Base-by-base conservation (phyloP, 2,113 vertebrate species). In the Microcebus griseorufus region DNA sequence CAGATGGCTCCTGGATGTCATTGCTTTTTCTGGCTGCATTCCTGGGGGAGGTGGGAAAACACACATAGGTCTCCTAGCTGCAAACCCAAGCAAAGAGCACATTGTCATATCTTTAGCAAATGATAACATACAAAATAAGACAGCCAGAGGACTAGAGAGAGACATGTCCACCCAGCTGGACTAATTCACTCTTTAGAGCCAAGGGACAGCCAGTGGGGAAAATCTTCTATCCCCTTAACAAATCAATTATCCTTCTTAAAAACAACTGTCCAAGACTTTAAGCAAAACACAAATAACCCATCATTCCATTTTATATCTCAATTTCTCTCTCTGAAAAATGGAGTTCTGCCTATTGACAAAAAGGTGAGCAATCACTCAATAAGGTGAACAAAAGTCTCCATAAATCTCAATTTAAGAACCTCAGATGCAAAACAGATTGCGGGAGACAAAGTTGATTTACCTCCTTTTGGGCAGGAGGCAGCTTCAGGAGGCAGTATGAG, bases 1-100 rank as follows among this genome's bases (percentile, higher is more conserved):
- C 97, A 96, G 96, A 97, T 96, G 97, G 92, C 92, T 94, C 81
- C 93, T 88, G 88, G 83, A 96, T 86, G 95, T 89, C 96, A 81
- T 93, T 85, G 62, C 93, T 89, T 93, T 96, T 93, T 96, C 92
- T 98, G 93, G 95, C 91, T 94, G 79, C 86, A 87, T 97, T 98
- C 96, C 97, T 85, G 51, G 80, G 94, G 93, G 84, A 96, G 92
- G 94, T 88, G 84, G 87, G 79, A 76, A 97, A 78, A 95, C 65
- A 95, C 79, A 84, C 89, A 64, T 5, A 89, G 89, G 89, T 96
- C 89, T 98, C 93, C 91, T 95, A 95, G 88, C 83, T 97, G 97
- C 94, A 98, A 83, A 96, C 45, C 89, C 93, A 97, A 93, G 97
- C 95, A 95, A 96, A 96, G 95, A 87, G 95, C 64, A 92, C 69